Evolutionary conservation across 2,888 invertebrate species (phyloP).

Genomic region (Andrena fulva): DNA sequence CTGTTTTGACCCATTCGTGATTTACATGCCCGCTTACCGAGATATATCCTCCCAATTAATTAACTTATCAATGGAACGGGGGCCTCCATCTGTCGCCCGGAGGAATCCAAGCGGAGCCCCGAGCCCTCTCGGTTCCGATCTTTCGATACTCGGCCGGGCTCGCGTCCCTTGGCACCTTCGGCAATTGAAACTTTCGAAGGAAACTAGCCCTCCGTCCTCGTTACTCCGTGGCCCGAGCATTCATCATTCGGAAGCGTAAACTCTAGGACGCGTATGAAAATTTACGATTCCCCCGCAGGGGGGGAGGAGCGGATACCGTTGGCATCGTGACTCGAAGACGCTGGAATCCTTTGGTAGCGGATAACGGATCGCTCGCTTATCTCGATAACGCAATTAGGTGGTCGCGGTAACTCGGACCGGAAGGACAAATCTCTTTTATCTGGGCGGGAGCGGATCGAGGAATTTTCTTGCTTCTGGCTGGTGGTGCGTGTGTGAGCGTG

Average conservation of each 20-base stretch:
- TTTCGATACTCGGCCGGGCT: neutral
- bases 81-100: neutral
- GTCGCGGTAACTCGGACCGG: slow-evolving; percentile 71
- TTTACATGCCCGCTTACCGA: slow-evolving; percentile 48
- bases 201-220: neutral
- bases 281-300: slow-evolving; percentile 16
- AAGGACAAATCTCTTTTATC: slow-evolving; percentile 83
- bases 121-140: neutral
- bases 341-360: slow-evolving; percentile 30
- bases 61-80: slow-evolving; percentile 51
- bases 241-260: slow-evolving; percentile 35
- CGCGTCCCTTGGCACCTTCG: neutral
- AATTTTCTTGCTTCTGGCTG: slow-evolving; percentile 74
- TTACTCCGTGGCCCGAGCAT: neutral
- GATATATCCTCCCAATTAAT: slow-evolving; percentile 53
- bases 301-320: neutral
- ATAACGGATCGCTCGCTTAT: slow-evolving; percentile 78
- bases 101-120: neutral
- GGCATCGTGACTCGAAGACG: slow-evolving; percentile 21
- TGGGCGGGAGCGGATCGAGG: slow-evolving; percentile 71
- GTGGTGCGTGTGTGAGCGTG: slow-evolving; percentile 37
- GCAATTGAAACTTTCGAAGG: neutral
- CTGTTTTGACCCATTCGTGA: slow-evolving; percentile 62
- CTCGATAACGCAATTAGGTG: slow-evolving; percentile 83
- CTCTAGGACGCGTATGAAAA: slow-evolving; percentile 26